A percentile compares a stretch with the other conserved stretches of the same genome.
These are phyloP conservation scores for Chondrilla cf. caribensis DNA, from an alignment of 37 sponge, comb jelly and placozoan genomes.

Conservation along the genomic window DNA sequence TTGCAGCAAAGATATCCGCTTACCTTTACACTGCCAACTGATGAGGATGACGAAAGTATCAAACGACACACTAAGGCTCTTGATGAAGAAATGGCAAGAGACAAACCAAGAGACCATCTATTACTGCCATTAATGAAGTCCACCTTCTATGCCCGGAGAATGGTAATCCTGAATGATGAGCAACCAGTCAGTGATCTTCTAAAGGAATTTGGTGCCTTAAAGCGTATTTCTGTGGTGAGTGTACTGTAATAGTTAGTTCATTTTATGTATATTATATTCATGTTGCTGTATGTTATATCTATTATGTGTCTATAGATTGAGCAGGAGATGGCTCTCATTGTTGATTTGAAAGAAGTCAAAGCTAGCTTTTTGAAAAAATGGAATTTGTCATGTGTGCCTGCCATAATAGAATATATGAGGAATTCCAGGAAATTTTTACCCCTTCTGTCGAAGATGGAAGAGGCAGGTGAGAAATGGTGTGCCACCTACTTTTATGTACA, in stretches of 20 bases:
- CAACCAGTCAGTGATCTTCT: neutral
- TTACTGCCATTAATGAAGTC: conserved; percentile 44
- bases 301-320: conserved; percentile 23
- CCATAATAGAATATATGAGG: conserved; percentile 13
- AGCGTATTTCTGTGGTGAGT: conserved; percentile 28
- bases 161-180: conserved; percentile 16
- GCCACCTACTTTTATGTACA: neutral
- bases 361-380: neutral
- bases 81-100: conserved; percentile 23
- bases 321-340: conserved; percentile 26
- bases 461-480: neutral
- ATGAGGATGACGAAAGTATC: conserved; percentile 22
- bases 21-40: neutral
- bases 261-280: neutral
- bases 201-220: conserved; percentile 21
- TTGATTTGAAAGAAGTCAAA: neutral
- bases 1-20: conserved; percentile 13
- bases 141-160: neutral
- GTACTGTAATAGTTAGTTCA: neutral
- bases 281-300: neutral
- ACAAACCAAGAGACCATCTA: conserved; percentile 38
- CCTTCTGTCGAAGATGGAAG: neutral
- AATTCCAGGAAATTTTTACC: neutral
- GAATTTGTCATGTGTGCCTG: neutral
- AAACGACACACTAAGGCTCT: conserved; percentile 16